phyloP scores from a whole-genome alignment of 2,888 invertebrate species.

The Aquatica leii region DNA sequence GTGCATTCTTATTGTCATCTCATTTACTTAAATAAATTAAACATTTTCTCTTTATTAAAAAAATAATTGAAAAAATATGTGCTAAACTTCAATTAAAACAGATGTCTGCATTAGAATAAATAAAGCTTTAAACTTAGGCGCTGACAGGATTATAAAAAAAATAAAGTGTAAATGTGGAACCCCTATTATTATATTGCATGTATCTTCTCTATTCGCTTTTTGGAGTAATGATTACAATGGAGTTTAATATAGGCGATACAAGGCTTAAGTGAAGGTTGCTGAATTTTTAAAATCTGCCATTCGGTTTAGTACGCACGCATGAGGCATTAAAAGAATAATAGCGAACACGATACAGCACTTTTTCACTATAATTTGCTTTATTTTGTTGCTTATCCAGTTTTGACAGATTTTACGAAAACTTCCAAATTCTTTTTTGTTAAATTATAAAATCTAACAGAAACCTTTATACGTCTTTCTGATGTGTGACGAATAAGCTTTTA shows the following conservation, averaged over 20 bases:
- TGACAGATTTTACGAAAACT: constrained; percentile 17
- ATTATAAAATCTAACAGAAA: constrained; percentile 7
- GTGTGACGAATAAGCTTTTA: too few relatives aligned
- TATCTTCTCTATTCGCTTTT: constrained; percentile 22
- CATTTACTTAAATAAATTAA: too few relatives aligned
- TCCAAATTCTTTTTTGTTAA: constrained; percentile 13
- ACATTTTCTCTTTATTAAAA: too few relatives aligned
- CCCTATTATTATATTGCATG: constrained; percentile 11
- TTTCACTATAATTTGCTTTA: constrained; percentile 44
- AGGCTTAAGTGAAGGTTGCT: constrained; percentile 34
- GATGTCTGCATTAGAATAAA: constrained; percentile 13
- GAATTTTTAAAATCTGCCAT: constrained; percentile 37
- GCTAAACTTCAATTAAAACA: neutral
- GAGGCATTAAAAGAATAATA: constrained; percentile 37
- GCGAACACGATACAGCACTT: constrained; percentile 47
- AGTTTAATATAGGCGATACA: constrained; percentile 30
- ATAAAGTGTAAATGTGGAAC: neutral
- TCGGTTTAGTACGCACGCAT: constrained; percentile 36
- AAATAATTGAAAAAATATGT: too few relatives aligned
- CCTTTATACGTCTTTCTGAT: neutral
- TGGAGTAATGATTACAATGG: constrained; percentile 20
- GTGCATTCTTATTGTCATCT: too few relatives aligned
- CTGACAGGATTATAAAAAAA: constrained; percentile 23
- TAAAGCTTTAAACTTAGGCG: constrained; percentile 7
- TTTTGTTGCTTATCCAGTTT: constrained; percentile 34